Base-by-base conservation (phyloP, 2,888 invertebrate genomes). In the Hartigia nigra region DNA sequence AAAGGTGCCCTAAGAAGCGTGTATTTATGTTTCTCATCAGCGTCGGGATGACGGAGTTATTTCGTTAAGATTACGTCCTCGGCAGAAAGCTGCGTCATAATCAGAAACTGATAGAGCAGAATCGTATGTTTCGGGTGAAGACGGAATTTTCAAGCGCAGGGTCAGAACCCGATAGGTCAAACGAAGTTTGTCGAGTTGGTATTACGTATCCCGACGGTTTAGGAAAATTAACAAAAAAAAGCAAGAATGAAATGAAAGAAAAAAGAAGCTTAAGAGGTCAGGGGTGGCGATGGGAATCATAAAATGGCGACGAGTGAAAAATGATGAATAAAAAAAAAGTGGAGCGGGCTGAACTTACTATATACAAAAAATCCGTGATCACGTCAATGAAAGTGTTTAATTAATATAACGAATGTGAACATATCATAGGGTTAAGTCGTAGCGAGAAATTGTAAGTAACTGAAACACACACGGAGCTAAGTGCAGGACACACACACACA, bases 1-100 rank as follows among this genome's bases (percentile, higher is more conserved):
- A 96, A 96, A 96, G 95, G 95, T 96, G 95, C 96, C 96, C 95
- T 95, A 94, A 94, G 93, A 94, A 93, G 92, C 92, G 92, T 90
- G 90, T 91, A 91, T 91, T 93, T 94, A 93, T 93, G 93, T 93
- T 93, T 93, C 93, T 90, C 88, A 90, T 90, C 88, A 89, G 90
- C 87, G 84, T 87, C 86, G 86, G 86, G 86, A 87, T 84, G 82
- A 83, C 82, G 83, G 84, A 80, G 85, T 55, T 86, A 87, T 88
- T 88, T 90, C 90, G 88, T 90, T 89, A 86, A 87, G 85, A 76
- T 88, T 85, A 81, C 87, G 81, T 86, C 85, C 84, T 88, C 88
- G 84, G 81, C 31, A 23, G 14, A 23, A 5, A 55, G 55, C 23
- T 23, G 55, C 55, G 23, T 55, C 39, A 55, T 9, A 23, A 55